Evolutionary conservation across 2,888 invertebrate genomes (phyloP).

Genomic region (Hirtodrosophila trivittata): DNA sequence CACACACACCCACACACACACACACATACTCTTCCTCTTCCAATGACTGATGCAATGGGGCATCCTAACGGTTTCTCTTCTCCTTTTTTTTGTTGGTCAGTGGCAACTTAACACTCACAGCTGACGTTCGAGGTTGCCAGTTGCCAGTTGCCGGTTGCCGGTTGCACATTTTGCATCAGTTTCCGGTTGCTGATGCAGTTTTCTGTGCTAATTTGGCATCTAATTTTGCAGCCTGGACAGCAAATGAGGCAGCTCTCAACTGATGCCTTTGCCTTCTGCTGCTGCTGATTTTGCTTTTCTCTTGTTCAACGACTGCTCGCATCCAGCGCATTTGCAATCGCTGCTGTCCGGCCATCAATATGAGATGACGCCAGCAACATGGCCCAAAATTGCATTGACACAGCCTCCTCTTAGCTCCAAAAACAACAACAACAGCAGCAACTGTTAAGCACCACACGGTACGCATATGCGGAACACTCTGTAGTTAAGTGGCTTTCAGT

Average conservation of each 20-base stretch:
- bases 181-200: conserved; percentile 45
- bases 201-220: conserved; percentile 73
- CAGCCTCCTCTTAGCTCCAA: neutral
- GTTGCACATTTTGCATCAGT: conserved; percentile 42
- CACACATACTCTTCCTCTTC: conserved; percentile 2
- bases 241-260: conserved; percentile 58
- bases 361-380: conserved; percentile 59
- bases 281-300: conserved; percentile 59
- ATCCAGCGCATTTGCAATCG: conserved; percentile 41
- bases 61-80: conserved; percentile 37
- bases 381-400: conserved; percentile 59
- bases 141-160: conserved; percentile 14
- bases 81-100: no score
- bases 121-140: conserved; percentile 14
- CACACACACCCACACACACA: conserved; percentile 10
- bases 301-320: conserved; percentile 6
- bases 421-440: conserved; percentile 7
- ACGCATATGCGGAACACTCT: no score
- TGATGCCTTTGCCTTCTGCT: conserved; percentile 30
- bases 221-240: conserved; percentile 68
- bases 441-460: no score
- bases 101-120: conserved; percentile 71
- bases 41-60: conserved; percentile 41
- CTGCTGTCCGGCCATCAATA: conserved; percentile 70
- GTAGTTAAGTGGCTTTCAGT: neutral